Percentiles rank a stretch among this genome's conserved stretches.
These are phyloP conservation scores for Seriola dumerili DNA, from an alignment of 2,113 vertebrate species.

Conservation along the genomic window DNA sequence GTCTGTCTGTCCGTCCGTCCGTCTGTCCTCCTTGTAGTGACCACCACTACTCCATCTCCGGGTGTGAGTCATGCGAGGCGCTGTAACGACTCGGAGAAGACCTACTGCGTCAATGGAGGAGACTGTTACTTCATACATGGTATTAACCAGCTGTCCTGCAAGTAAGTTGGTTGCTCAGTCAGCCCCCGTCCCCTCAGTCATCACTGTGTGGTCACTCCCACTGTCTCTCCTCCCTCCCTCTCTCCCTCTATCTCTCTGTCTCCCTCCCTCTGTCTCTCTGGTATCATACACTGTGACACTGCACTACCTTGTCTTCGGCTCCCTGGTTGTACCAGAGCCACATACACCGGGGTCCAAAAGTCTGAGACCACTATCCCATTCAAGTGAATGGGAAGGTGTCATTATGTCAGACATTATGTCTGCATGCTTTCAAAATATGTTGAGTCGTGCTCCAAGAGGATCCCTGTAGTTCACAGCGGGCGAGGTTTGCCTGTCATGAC, in stretches of 20 bases:
- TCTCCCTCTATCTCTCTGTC: slow-evolving; percentile 39
- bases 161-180: slow-evolving; percentile 87
- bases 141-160: slow-evolving; percentile 98
- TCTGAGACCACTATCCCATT: too few species aligned
- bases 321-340: slow-evolving; percentile 19
- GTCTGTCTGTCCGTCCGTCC: slow-evolving; percentile 29
- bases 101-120: slow-evolving; percentile 96
- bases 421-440: not conserved
- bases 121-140: slow-evolving; percentile 99
- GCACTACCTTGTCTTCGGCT: slow-evolving; percentile 40
- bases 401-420: not conserved
- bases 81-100: slow-evolving; percentile 97
- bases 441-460: not conserved
- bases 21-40: slow-evolving; percentile 49
- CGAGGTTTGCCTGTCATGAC: not conserved
- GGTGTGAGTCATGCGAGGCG: slow-evolving; percentile 93
- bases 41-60: slow-evolving; percentile 90
- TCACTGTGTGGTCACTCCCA: slow-evolving; percentile 39
- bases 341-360: not conserved
- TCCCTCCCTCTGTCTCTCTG: slow-evolving; percentile 40
- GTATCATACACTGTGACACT: slow-evolving; percentile 35
- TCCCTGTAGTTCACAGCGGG: slow-evolving; percentile 12
- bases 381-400: too few species aligned
- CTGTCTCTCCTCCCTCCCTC: slow-evolving; percentile 52
- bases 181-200: slow-evolving; percentile 37